Conservation (phyloP, 1,140 invertebrate genomes). For the Oryctes rhinoceros region DNA sequence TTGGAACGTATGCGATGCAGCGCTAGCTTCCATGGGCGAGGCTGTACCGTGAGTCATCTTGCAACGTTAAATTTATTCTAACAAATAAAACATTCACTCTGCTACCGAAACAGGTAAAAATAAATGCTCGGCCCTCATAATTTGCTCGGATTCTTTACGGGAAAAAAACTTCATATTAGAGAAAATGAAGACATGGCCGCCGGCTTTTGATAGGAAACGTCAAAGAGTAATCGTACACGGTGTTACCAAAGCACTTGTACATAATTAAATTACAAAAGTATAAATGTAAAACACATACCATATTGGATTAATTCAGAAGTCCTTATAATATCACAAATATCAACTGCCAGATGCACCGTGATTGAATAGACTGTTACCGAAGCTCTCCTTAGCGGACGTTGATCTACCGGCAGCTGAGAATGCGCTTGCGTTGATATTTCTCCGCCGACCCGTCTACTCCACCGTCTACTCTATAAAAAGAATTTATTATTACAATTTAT, state of each 20-base stretch:
- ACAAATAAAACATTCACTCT: constrained; percentile 22
- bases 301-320: constrained; percentile 56
- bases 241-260: background rate
- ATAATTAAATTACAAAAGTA: background rate
- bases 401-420: constrained; percentile 56
- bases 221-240: background rate
- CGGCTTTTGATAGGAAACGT: constrained; percentile 44
- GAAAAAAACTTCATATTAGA: background rate
- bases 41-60: constrained; percentile 43
- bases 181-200: constrained; percentile 47
- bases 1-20: constrained; percentile 36
- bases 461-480: constrained; percentile 33
- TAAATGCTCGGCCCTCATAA: background rate
- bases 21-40: constrained; percentile 44
- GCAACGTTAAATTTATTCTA: constrained; percentile 20
- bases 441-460: constrained; percentile 46
- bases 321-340: constrained; percentile 54
- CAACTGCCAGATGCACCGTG: constrained; percentile 54
- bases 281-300: constrained; percentile 54
- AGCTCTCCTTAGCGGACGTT: constrained; percentile 57
- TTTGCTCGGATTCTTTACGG: background rate
- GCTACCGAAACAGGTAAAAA: background rate
- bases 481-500: constrained; percentile 37
- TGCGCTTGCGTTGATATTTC: constrained; percentile 52
- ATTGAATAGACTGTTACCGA: constrained; percentile 52